phyloP scores from a whole-genome alignment of 2,113 vertebrate species.

The Antechinus stuartii region DNA sequence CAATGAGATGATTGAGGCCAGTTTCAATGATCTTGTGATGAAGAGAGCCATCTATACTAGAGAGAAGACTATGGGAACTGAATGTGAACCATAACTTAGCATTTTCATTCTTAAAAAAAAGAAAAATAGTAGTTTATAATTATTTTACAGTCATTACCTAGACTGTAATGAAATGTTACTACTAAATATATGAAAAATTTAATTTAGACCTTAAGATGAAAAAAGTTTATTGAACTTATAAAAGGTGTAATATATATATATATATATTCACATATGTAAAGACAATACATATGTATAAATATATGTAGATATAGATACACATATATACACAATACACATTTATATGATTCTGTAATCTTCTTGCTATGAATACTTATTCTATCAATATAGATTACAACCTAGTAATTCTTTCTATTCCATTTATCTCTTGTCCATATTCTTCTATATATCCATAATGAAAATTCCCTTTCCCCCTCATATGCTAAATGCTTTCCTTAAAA shows the following conservation, averaged over 20 bases:
- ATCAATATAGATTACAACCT: not conserved
- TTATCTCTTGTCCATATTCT: not conserved
- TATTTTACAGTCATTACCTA: not conserved
- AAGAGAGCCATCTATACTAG: too few species aligned
- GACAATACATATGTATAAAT: not conserved
- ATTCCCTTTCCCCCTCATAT: not conserved
- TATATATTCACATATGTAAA: not conserved
- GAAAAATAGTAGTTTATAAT: not conserved
- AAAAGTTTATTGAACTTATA: slow-evolving; percentile 19
- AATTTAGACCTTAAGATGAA: slow-evolving; percentile 11
- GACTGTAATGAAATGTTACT: not conserved
- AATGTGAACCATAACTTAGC: too few species aligned
- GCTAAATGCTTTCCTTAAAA: not conserved
- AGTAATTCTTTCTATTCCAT: not conserved
- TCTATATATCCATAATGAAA: not conserved
- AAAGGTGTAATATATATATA: not conserved
- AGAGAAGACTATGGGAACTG: too few species aligned
- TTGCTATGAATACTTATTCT: not conserved
- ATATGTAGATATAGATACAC: not conserved
- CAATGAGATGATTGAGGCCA: too few species aligned
- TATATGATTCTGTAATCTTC: not conserved
- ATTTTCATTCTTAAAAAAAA: too few species aligned
- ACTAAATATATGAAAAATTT: not conserved
- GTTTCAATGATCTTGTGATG: too few species aligned
- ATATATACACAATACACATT: not conserved